These are phyloP conservation scores for Tachysurus fulvidraco DNA, from an alignment of 2,113 vertebrate genomes.

Conservation along the genomic window DNA sequence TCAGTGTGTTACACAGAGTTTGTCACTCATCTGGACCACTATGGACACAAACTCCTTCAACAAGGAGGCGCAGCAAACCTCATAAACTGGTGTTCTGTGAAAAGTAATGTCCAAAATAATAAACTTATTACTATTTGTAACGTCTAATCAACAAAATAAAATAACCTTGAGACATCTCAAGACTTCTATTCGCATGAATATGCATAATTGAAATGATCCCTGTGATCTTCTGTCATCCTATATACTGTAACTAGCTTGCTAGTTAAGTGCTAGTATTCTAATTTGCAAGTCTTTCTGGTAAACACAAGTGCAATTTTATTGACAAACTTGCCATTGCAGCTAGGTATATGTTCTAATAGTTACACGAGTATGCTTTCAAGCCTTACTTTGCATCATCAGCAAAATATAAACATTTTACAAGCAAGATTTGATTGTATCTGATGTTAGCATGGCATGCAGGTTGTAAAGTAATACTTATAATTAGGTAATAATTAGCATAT, in stretches of 20 bases:
- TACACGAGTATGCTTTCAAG: not conserved
- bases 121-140: not conserved
- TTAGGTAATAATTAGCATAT: not conserved
- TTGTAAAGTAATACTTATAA: not conserved
- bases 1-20: conserved; percentile 53
- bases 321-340: not conserved
- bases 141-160: not conserved
- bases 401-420: not conserved
- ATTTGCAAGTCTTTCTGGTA: not conserved
- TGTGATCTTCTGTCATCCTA: not conserved
- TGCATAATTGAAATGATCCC: not conserved
- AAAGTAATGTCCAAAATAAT: not conserved
- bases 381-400: not conserved
- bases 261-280: not conserved
- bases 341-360: not conserved
- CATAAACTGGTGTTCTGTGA: too few relatives aligned
- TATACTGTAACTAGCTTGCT: not conserved
- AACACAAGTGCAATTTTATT: not conserved
- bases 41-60: conserved; percentile 13
- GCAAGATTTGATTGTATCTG: not conserved
- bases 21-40: conserved; percentile 18
- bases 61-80: not conserved
- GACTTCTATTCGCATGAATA: not conserved
- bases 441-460: not conserved
- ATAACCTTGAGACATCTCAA: not conserved